Percentiles rank a stretch among this genome's conserved stretches.
phyloP scores from a whole-genome alignment of 1,140 invertebrate genomes.

The Holcopasites calliopsidis region DNA sequence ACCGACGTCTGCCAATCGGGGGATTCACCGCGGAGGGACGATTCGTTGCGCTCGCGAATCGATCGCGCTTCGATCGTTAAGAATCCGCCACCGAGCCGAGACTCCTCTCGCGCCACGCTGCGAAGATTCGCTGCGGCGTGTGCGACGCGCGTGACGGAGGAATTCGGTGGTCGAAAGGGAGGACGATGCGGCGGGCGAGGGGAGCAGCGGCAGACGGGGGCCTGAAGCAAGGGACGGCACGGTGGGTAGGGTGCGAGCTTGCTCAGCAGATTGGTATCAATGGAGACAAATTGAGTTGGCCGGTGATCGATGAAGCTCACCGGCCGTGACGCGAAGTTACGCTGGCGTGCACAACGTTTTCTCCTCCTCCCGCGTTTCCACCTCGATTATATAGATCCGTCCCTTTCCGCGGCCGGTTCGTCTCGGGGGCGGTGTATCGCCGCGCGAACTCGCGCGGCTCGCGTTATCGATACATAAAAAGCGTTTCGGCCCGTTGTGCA shows the following conservation, averaged over 20 bases:
- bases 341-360: constrained; percentile 71
- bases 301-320: constrained; percentile 79
- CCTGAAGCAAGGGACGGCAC: no score
- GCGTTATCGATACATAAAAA: no score
- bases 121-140: no score
- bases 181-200: background rate
- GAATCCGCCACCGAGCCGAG: no score
- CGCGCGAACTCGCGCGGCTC: no score
- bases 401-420: no score
- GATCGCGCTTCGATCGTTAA: no score
- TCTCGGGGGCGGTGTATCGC: no score
- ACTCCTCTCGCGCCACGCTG: no score
- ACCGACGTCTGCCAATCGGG: constrained; percentile 5
- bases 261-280: constrained; percentile 80
- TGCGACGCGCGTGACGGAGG: no score
- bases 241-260: constrained; percentile 65
- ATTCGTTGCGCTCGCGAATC: constrained; percentile 34
- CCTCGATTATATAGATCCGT: background rate
- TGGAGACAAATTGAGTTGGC: constrained; percentile 80
- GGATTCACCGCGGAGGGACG: constrained; percentile 4
- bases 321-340: constrained; percentile 75
- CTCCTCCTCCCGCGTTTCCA: constrained; percentile 33
- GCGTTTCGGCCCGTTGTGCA: no score
- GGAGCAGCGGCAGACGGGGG: no score
- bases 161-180: constrained; percentile 8